Evolutionary conservation across 2,113 vertebrate species (phyloP).

Genomic region (Maylandia zebra): DNA sequence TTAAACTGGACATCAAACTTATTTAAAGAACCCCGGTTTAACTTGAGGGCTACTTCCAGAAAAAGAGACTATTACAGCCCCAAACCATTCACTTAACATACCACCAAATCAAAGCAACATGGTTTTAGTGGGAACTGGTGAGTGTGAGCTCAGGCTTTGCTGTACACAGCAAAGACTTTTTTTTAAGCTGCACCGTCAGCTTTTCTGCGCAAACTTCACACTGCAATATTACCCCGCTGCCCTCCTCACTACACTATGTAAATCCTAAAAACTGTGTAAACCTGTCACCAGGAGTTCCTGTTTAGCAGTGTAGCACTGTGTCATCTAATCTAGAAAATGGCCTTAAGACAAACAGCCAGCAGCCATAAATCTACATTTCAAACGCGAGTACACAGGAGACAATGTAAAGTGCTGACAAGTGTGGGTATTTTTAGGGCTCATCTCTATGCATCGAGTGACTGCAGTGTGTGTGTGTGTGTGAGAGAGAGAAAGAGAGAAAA

Average conservation of each 20-base stretch:
- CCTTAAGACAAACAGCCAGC: conserved; percentile 45
- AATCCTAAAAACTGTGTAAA: not conserved
- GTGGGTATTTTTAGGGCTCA: conserved; percentile 53
- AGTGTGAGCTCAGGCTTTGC: conserved; percentile 1
- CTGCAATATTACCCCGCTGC: not conserved
- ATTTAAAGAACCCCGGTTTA: conserved; percentile 18
- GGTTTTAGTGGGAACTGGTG: conserved; percentile 2
- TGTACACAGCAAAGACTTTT: not conserved
- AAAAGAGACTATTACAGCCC: not conserved
- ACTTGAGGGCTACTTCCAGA: conserved; percentile 2
- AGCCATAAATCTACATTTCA: conserved; percentile 66
- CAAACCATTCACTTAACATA: conserved; percentile 26
- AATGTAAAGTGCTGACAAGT: conserved; percentile 60
- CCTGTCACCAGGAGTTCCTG: conserved; percentile 19
- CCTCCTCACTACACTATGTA: not conserved
- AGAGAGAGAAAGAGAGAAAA: not conserved
- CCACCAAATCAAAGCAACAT: conserved; percentile 26
- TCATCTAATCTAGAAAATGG: conserved; percentile 49
- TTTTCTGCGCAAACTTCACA: conserved; percentile 14
- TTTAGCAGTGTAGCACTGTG: conserved; percentile 24
- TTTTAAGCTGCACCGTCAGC: conserved; percentile 1
- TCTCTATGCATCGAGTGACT: conserved; percentile 28
- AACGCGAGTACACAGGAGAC: conserved; percentile 35
- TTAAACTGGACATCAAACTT: not conserved
- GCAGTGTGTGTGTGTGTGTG: not conserved